A percentile compares a stretch with the other conserved stretches of the same genome.
These are phyloP conservation scores for Garra rufa DNA, from an alignment of 2,113 vertebrate genomes.

Conservation along the genomic window DNA sequence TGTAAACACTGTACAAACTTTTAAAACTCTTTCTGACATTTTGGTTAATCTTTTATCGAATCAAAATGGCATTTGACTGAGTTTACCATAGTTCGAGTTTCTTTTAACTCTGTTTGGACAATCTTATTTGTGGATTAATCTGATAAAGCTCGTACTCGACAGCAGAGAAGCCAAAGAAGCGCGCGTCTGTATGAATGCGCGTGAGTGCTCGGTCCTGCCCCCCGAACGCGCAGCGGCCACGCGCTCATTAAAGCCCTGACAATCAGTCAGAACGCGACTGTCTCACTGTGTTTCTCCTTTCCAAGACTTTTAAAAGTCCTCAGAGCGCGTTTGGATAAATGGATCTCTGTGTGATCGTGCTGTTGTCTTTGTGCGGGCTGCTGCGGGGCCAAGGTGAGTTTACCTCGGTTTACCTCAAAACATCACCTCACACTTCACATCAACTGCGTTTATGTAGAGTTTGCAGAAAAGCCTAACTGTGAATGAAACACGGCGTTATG, in stretches of 20 bases:
- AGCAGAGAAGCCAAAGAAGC: neutral
- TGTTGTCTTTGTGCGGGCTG: slow-evolving; percentile 69
- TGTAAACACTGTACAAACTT: no score
- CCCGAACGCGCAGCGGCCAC: slow-evolving; percentile 23
- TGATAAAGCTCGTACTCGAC: neutral
- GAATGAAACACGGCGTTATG: neutral
- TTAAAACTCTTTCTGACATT: neutral
- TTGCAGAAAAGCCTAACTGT: neutral
- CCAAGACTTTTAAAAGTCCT: neutral
- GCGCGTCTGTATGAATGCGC: neutral
- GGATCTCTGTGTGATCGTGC: slow-evolving; percentile 65
- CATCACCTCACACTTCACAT: no score
- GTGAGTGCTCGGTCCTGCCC: slow-evolving; percentile 59
- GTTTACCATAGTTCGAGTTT: neutral
- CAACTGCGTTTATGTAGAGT: neutral
- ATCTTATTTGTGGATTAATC: neutral
- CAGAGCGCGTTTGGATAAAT: slow-evolving; percentile 56
- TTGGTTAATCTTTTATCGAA: neutral
- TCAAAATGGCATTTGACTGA: neutral
- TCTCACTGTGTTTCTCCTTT: slow-evolving; percentile 57
- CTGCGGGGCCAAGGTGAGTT: slow-evolving; percentile 76
- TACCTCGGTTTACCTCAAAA: slow-evolving; percentile 15
- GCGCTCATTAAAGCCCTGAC: slow-evolving; percentile 61
- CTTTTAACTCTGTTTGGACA: neutral
- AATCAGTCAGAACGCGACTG: slow-evolving; percentile 59